Conservation (phyloP, 2,113 vertebrate genomes). For the Glaucomys volans region DNA sequence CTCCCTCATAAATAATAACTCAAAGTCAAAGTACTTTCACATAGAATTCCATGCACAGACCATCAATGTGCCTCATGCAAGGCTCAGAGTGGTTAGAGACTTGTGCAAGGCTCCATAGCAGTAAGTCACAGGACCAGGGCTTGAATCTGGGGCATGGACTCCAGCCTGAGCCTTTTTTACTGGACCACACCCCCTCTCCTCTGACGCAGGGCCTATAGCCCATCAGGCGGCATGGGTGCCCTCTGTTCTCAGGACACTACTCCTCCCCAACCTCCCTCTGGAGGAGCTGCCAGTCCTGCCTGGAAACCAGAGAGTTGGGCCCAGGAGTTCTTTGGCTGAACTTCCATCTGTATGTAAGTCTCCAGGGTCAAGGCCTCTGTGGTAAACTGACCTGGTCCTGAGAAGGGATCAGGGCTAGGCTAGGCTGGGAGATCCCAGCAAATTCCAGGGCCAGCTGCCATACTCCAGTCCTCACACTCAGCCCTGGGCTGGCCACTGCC, state of each 20-base stretch:
- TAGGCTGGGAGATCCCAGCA: not conserved
- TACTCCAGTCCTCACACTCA: not conserved
- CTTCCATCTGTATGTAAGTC: not conserved
- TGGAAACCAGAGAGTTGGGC: not conserved
- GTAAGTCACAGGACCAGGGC: not conserved
- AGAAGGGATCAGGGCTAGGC: not conserved
- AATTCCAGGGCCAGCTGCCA: not conserved
- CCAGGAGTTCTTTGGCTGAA: not conserved
- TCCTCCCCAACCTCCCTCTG: no score
- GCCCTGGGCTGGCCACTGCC: not conserved
- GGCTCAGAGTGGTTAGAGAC: not conserved
- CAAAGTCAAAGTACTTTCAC: not conserved
- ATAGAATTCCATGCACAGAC: fast-evolving
- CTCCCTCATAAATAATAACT: not conserved
- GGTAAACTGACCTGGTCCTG: not conserved
- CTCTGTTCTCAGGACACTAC: not conserved
- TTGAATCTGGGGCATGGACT: fast-evolving
- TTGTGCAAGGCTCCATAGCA: not conserved
- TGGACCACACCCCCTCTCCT: not conserved
- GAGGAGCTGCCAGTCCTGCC: not conserved
- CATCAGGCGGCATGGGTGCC: not conserved
- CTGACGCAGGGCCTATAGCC: not conserved
- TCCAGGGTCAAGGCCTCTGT: not conserved
- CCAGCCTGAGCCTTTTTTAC: not conserved
- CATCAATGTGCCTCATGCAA: not conserved